A percentile compares a stretch with the other conserved stretches of the same genome.
Evolutionary conservation across 2,113 vertebrate species (phyloP).

Genomic region (Ellobius talpinus): DNA sequence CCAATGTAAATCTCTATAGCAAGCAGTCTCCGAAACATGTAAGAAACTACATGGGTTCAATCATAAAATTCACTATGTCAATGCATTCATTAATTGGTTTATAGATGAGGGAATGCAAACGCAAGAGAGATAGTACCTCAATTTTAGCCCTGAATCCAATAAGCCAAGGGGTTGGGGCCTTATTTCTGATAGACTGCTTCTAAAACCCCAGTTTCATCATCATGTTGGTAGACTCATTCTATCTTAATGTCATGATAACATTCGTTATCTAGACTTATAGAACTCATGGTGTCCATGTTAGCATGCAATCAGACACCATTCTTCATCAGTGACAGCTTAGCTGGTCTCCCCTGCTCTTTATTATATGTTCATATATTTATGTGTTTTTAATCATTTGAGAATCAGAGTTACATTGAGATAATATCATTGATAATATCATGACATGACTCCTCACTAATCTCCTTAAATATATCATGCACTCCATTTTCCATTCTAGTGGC

Average conservation of each 20-base stretch:
- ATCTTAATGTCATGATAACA: not conserved
- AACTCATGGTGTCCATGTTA: not conserved
- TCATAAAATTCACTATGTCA: not conserved
- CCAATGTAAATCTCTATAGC: no score
- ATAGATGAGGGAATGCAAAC: not conserved
- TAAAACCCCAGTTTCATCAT: not conserved
- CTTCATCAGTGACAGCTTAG: not conserved
- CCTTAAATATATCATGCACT: not conserved
- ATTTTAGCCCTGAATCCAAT: not conserved
- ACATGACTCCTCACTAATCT: constrained; percentile 18
- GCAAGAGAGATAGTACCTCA: not conserved
- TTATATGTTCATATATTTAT: not conserved
- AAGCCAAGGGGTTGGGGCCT: not conserved
- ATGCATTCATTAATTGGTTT: not conserved
- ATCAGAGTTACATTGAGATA: not conserved
- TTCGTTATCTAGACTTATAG: not conserved
- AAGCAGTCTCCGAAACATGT: not conserved
- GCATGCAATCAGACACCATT: not conserved
- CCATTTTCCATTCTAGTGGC: not conserved
- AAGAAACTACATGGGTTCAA: not conserved
- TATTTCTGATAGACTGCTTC: not conserved
- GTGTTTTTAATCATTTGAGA: constrained; percentile 44
- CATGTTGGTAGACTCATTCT: not conserved
- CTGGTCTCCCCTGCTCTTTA: not conserved
- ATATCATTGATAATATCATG: not conserved